Evolutionary conservation across 2,888 invertebrate species (phyloP), one percentile per base, ranked within the genome.

Genomic region (Isoperla grammatica): DNA sequence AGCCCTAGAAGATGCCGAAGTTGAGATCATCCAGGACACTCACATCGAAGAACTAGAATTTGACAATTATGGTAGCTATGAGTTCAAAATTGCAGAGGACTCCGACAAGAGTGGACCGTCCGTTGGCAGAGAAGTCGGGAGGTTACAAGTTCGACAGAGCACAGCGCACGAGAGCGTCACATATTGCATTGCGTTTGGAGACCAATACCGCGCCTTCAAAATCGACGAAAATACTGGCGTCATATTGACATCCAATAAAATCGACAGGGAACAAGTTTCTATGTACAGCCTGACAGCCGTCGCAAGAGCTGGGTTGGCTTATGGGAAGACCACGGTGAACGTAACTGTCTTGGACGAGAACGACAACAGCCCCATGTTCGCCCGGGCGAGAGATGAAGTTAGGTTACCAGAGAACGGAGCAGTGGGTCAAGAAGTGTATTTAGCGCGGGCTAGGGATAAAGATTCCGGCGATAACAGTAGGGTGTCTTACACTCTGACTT

Each of bases 401-500:
- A 79, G 80, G 63, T 79, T 96, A 60, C 81, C 85, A 13, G 95
- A 95, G 78, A 92, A 95, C 72, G 88, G 90, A 67, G 95, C 96
- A 17, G 91, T 95, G 37, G 95, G 95, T 0, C 92, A 94, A 74
- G 93, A 95, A 75, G 87, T 96, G 35, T 93, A 89, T 74, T 81
- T 93, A 66, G 90, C 94, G 1, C 81, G 88, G 69, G 96, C 95
- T 0, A 80, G 83, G 59, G 96, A 97, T 75, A 81, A 84, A 55
- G 97, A 97, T 74, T 85, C 88, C 0, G 95, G 93, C 6, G 83
- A 86, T n/a, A 96, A 96, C 73, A 87, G 93, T 68, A 82, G 88
- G 45, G 81, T 96, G 48, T 85, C 85, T 54, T 97, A 95, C 73
- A 83, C 84, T 20, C 75, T 97, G 45, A 86, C 84, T 50, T 85